Base-by-base conservation (phyloP, 2,888 invertebrate genomes). In the Eumacrocentrus americanus region DNA sequence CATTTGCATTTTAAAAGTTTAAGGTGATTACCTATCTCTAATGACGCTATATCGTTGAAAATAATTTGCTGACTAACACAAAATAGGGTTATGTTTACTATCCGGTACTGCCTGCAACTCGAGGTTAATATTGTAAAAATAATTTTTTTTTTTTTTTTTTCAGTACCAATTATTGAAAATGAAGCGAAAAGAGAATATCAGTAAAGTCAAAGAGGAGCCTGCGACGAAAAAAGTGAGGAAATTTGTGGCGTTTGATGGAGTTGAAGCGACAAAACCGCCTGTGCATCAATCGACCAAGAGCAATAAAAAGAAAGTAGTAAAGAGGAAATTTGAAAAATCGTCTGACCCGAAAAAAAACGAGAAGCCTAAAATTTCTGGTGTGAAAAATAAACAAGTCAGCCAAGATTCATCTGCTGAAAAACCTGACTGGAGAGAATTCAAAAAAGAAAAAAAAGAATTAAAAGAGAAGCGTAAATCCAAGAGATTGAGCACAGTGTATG, bases 341-440 rank as follows among this genome's bases (percentile, higher is more conserved):
- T 56, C 29, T 34, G 47, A 29, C 35, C 47, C 48, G 35, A 63
- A 52, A 51, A 55, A 59, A 38, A 42, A 14, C 16, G 11, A 9
- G n/a, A 23, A 23, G 25, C 9, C 48, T 44, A 61, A 60, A 48
- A 22, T 35, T 7, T 16, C 25, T 23, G 20, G 20, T 11, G 47
- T 44, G 47, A 53, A 48, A 23, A 54, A 51, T 16, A 12, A 23
- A 23, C 4, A 9, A 11, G 52, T 47, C 1, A 64, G 61, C 1
- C n/a, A n/a, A n/a, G n/a, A n/a, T n/a, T n/a, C n/a, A n/a, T n/a
- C n/a, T n/a, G n/a, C n/a, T n/a, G 78, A 81, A 56, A 83, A 90
- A 81, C 85, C 87, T 57, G 86, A 89, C 73, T 92, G 92, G 92
- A 82, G 84, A 9, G 87, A 89, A 74, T 87, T 89, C 77, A 92